Evolutionary conservation across 2,888 invertebrate species (phyloP).

Genomic region (Rotaria sp.): DNA sequence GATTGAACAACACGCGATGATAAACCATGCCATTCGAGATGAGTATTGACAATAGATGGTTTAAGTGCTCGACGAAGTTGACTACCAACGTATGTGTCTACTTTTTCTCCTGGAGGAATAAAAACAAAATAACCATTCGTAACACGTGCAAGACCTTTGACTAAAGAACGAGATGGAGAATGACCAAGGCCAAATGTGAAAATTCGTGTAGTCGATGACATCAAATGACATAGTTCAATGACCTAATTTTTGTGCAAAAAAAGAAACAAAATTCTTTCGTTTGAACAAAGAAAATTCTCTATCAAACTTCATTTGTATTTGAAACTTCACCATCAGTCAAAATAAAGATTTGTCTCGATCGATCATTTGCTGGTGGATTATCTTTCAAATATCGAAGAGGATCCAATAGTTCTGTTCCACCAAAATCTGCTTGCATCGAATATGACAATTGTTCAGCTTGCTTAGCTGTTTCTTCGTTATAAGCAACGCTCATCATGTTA

Average conservation of each 20-base stretch:
- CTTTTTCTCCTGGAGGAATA: background rate
- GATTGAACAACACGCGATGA: background rate
- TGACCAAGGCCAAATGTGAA: background rate
- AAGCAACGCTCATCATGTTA: background rate
- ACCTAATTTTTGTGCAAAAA: no score
- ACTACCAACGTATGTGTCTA: background rate
- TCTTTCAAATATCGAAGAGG: background rate
- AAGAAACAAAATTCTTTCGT: no score
- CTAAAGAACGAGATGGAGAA: background rate
- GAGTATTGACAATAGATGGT: background rate
- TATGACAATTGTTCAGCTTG: background rate
- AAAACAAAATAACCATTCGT: background rate
- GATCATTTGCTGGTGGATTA: background rate
- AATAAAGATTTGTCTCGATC: background rate
- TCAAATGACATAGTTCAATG: background rate
- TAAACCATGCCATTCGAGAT: background rate
- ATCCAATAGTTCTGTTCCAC: background rate
- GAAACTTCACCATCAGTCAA: background rate
- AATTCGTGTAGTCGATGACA: background rate
- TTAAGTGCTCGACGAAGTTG: background rate
- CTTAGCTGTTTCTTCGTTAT: background rate
- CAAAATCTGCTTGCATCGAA: background rate
- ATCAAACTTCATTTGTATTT: background rate
- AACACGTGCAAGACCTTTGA: background rate
- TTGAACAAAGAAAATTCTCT: no score